Percentiles rank a stretch among this genome's conserved stretches.
phyloP scores from a whole-genome alignment of 2,797 vertebrate genomes.

The Triplophysa bombifrons region DNA sequence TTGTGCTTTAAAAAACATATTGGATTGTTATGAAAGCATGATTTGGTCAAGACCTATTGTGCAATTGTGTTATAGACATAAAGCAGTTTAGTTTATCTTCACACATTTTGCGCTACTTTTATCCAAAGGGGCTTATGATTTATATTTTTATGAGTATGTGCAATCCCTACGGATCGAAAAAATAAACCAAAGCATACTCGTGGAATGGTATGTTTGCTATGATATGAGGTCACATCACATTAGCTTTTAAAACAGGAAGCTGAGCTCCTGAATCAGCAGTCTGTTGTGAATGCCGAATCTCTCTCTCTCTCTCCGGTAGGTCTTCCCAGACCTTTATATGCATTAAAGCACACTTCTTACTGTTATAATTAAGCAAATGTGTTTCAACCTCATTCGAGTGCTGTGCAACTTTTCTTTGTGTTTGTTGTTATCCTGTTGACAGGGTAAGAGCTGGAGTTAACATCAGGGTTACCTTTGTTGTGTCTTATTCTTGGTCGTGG shows the following conservation, averaged over 20 bases:
- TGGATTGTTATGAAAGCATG: background rate
- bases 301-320: background rate
- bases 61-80: background rate
- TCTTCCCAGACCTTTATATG: background rate
- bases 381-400: background rate
- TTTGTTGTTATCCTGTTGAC: background rate
- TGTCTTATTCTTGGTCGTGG: slow-evolving; percentile 26
- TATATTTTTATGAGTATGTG: too few relatives aligned
- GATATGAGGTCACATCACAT: slow-evolving; percentile 19
- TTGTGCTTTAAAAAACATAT: too few relatives aligned
- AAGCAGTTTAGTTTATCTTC: too few relatives aligned
- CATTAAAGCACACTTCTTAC: background rate
- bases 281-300: slow-evolving; percentile 20
- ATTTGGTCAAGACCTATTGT: background rate
- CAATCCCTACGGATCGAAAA: too few relatives aligned
- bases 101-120: too few relatives aligned
- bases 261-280: slow-evolving; percentile 17
- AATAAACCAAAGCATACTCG: too few relatives aligned
- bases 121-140: too few relatives aligned
- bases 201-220: background rate
- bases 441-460: background rate
- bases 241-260: slow-evolving; percentile 31
- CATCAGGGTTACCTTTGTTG: slow-evolving; percentile 12
- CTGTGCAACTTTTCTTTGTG: background rate
- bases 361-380: background rate